These are phyloP conservation scores for Ischnura elegans DNA, from an alignment of 2,888 invertebrate species.

Conservation along the genomic window DNA sequence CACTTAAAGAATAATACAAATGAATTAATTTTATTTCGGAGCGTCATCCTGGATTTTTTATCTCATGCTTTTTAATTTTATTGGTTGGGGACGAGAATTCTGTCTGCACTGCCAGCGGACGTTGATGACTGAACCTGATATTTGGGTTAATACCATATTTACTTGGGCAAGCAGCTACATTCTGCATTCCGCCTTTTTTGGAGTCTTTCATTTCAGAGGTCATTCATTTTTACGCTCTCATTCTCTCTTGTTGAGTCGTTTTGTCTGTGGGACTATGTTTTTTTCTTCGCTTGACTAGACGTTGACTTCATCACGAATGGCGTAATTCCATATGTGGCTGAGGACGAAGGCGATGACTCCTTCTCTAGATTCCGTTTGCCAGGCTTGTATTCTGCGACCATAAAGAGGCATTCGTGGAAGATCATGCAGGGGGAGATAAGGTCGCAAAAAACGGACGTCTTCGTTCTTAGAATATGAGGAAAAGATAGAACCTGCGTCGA, in stretches of 20 bases:
- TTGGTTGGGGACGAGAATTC: too few relatives aligned
- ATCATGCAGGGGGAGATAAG: not conserved
- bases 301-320: not conserved
- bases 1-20: too few relatives aligned
- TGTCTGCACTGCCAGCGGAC: not conserved
- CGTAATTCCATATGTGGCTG: not conserved
- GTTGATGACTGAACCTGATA: not conserved
- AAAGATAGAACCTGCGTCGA: not conserved
- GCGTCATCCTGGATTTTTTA: too few relatives aligned
- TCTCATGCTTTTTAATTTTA: too few relatives aligned
- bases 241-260: not conserved
- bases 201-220: not conserved
- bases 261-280: not conserved
- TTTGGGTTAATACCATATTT: not conserved
- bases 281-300: not conserved
- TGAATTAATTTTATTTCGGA: too few relatives aligned
- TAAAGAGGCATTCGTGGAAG: not conserved
- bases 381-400: not conserved
- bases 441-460: not conserved
- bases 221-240: not conserved
- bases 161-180: not conserved
- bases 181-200: not conserved
- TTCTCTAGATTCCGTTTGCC: not conserved
- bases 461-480: not conserved
- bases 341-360: not conserved